These are phyloP conservation scores for Gymnopithys bicolor DNA, from an alignment of 2,797 vertebrate genomes.

Conservation along the genomic window DNA sequence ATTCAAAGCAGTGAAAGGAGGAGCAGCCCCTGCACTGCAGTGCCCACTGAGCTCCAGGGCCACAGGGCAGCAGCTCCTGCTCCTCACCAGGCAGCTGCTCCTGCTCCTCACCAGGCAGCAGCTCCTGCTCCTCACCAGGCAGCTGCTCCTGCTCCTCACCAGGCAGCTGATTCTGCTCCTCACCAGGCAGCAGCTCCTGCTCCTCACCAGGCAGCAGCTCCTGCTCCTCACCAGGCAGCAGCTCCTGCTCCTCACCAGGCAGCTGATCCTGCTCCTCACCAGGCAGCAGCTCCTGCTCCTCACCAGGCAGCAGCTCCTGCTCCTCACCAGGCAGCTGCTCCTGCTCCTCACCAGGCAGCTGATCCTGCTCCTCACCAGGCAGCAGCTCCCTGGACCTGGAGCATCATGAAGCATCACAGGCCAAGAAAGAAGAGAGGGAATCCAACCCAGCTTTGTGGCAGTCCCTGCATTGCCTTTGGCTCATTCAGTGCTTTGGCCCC, in stretches of 20 bases:
- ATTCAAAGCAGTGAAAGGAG: not conserved
- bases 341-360: not conserved
- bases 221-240: not conserved
- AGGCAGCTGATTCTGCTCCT: not conserved
- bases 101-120: too few relatives aligned
- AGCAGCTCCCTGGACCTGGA: not conserved
- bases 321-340: too few relatives aligned
- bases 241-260: too few relatives aligned
- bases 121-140: too few relatives aligned
- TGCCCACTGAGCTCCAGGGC: not conserved
- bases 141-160: not conserved
- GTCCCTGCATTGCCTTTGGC: rapidly evolving
- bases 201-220: too few relatives aligned
- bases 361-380: not conserved
- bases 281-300: too few relatives aligned
- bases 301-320: not conserved
- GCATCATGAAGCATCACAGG: not conserved
- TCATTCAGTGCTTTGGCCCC: not conserved
- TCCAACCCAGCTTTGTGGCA: not conserved
- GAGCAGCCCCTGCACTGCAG: not conserved
- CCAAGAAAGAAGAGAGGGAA: not conserved
- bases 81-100: not conserved
- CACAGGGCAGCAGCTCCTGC: not conserved
- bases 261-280: too few relatives aligned
- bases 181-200: too few relatives aligned